Percentiles rank a stretch among this genome's conserved stretches.
Conservation (phyloP, 1,140 invertebrate genomes). For the Sesamia nonagrioides region DNA sequence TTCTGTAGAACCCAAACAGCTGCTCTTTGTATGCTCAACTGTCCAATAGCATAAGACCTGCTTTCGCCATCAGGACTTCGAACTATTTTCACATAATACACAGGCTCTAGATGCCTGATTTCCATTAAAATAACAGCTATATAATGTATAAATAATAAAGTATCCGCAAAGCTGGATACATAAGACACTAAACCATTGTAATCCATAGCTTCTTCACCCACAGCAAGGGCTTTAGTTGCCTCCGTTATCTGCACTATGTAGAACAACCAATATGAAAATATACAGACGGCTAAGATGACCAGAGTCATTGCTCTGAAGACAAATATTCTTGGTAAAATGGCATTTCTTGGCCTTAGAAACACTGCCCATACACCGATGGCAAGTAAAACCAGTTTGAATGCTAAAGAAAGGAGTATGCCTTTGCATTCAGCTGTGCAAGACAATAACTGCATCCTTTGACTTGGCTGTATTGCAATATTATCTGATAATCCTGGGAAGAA, state of each 20-base stretch:
- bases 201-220: slow-evolving; percentile 92
- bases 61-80: slow-evolving; percentile 98
- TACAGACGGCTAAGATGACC: slow-evolving; percentile 96
- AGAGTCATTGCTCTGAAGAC: slow-evolving; percentile 96
- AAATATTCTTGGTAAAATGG: slow-evolving; percentile 97
- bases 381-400: slow-evolving; percentile 97
- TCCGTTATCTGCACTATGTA: slow-evolving; percentile 97
- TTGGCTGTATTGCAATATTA: slow-evolving; percentile 81
- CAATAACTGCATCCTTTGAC: slow-evolving; percentile 81
- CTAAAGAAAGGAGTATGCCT: slow-evolving; percentile 96
- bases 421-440: slow-evolving; percentile 89
- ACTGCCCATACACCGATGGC: slow-evolving; percentile 97
- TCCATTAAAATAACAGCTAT: slow-evolving; percentile 97
- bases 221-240: slow-evolving; percentile 92
- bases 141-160: slow-evolving; percentile 98
- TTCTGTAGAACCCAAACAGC: slow-evolving; percentile 97
- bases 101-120: slow-evolving; percentile 95
- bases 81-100: slow-evolving; percentile 96
- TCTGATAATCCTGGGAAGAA: slow-evolving; percentile 90
- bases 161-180: slow-evolving; percentile 96
- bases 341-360: slow-evolving; percentile 92
- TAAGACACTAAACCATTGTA: slow-evolving; percentile 96
- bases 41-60: slow-evolving; percentile 95
- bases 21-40: slow-evolving; percentile 97
- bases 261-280: slow-evolving; percentile 99